Conservation (phyloP, 2,113 vertebrate genomes). For the Corythornis vintsioides region DNA sequence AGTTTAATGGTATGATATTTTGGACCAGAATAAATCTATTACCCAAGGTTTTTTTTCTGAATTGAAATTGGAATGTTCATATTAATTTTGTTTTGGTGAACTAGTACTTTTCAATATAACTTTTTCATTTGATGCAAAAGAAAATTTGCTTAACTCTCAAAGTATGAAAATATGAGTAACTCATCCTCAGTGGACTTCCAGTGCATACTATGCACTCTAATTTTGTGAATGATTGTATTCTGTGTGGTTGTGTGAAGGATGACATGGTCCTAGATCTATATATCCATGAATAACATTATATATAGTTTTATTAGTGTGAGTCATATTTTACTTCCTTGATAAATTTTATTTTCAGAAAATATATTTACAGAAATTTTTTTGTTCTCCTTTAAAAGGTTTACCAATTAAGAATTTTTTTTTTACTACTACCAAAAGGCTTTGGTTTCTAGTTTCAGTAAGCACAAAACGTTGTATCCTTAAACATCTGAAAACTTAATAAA, state of each 20-base stretch:
- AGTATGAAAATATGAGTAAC: background rate
- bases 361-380: rapidly evolving
- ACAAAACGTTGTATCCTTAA: background rate
- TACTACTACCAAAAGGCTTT: background rate
- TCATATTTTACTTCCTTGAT: rapidly evolving
- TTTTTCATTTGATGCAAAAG: background rate
- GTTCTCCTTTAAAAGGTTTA: background rate
- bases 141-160: background rate
- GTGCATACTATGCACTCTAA: background rate
- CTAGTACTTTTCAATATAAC: background rate
- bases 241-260: background rate
- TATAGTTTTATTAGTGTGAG: background rate
- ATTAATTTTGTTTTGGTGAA: background rate
- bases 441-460: background rate
- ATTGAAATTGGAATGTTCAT: background rate
- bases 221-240: background rate
- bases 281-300: background rate
- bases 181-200: background rate
- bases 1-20: background rate
- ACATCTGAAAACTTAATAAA: background rate
- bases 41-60: background rate
- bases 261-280: background rate
- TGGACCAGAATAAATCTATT: background rate
- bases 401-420: background rate
- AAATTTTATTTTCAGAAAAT: background rate